Percentiles rank a stretch among this genome's conserved stretches.
phyloP scores from a whole-genome alignment of 2,888 invertebrate species.

The Brachyptera risi region DNA sequence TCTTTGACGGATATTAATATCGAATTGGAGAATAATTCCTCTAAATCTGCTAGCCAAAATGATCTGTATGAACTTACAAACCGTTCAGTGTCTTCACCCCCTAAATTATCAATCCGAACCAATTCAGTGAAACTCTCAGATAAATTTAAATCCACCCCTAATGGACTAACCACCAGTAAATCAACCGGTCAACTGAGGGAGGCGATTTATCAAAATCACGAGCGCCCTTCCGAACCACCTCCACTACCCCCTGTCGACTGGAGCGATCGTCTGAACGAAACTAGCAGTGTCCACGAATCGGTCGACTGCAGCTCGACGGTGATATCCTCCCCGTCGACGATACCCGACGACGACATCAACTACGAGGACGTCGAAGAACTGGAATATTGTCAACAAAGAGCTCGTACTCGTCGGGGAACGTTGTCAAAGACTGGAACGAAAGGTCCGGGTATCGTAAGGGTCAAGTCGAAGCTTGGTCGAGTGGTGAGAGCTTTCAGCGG shows the following conservation, averaged over 20 bases:
- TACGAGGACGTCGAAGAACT: conserved; percentile 30
- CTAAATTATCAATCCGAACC: not conserved
- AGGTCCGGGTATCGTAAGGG: conserved; percentile 28
- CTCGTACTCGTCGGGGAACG: conserved; percentile 15
- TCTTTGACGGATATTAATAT: not conserved
- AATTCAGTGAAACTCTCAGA: conserved; percentile 1
- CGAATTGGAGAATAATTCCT: too few relatives aligned
- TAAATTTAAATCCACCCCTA: not conserved
- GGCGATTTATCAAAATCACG: too few relatives aligned
- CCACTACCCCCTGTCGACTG: conserved; percentile 7
- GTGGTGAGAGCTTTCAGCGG: conserved; percentile 35
- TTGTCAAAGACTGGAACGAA: not conserved
- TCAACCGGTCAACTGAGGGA: not conserved
- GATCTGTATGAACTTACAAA: not conserved
- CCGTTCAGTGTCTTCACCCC: not conserved
- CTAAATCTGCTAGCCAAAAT: not conserved
- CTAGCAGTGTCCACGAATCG: not conserved
- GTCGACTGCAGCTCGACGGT: not conserved
- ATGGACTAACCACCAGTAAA: not conserved
- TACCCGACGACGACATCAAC: conserved; percentile 8
- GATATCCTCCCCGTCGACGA: not conserved
- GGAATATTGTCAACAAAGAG: conserved; percentile 33
- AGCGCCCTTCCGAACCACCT: not conserved
- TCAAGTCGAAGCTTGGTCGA: conserved; percentile 29
- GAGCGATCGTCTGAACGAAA: not conserved